Percentiles rank a stretch among this genome's conserved stretches.
phyloP scores from a whole-genome alignment of 2,797 vertebrate species.

The Tapirus indicus region DNA sequence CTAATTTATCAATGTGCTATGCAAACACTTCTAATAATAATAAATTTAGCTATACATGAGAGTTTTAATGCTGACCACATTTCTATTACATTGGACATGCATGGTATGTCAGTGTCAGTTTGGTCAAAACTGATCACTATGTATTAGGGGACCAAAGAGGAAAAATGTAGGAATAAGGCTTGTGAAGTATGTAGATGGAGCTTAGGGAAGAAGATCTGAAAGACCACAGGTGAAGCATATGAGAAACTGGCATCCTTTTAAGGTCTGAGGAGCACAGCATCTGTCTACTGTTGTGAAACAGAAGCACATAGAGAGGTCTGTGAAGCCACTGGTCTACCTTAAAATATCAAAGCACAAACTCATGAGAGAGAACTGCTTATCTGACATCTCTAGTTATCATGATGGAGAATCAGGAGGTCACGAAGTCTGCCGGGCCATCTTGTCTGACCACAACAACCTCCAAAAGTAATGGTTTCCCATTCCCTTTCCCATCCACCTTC shows the following conservation, averaged over 20 bases:
- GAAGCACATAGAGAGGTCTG: not conserved
- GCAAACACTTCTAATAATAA: not conserved
- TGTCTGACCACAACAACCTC: not conserved
- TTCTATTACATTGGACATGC: not conserved
- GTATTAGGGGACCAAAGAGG: not conserved
- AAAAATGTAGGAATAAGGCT: not conserved
- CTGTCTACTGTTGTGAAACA: not conserved
- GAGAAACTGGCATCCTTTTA: not conserved
- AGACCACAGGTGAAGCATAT: not conserved
- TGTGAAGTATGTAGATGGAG: not conserved
- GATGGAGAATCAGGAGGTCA: not conserved
- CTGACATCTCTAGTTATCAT: not conserved
- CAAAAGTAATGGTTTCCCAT: not conserved
- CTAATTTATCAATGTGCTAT: not conserved
- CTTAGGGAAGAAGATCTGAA: rapidly evolving
- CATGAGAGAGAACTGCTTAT: not conserved
- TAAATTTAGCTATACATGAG: not conserved
- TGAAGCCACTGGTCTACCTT: not conserved
- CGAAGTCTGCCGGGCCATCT: not conserved
- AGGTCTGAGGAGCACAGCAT: not conserved
- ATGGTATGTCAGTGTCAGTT: not conserved
- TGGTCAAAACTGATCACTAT: not conserved
- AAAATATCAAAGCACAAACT: not conserved
- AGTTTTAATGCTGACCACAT: not conserved
- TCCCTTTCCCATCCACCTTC: not conserved